phyloP scores from a whole-genome alignment of 2,113 vertebrate species.

The Alaudala cheleensis region DNA sequence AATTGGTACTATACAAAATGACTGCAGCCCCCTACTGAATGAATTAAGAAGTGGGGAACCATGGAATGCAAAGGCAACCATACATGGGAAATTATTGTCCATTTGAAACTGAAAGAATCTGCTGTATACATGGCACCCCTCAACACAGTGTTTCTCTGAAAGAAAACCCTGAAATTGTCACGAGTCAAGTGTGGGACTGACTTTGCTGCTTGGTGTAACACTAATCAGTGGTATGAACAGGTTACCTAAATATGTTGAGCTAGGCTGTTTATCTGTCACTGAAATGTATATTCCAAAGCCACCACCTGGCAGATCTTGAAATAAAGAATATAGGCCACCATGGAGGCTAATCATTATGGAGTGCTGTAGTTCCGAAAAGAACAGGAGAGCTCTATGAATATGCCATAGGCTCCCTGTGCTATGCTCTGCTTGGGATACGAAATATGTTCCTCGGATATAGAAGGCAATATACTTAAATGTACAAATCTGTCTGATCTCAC shows the following conservation, averaged over 20 bases:
- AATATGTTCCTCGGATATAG: not conserved
- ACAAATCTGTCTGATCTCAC: not conserved
- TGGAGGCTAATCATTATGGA: not conserved
- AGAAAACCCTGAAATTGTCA: not conserved
- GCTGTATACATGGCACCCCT: not conserved
- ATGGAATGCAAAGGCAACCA: accelerated
- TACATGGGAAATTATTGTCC: not conserved
- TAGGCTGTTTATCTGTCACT: not conserved
- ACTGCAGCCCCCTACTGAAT: not conserved
- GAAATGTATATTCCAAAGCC: not conserved
- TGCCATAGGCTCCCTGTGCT: not conserved
- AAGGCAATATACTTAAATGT: not conserved
- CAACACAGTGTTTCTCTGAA: not conserved
- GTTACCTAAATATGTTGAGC: not conserved
- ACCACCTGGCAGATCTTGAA: not conserved
- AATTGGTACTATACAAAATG: not conserved
- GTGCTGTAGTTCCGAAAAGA: not conserved
- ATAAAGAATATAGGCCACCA: not conserved
- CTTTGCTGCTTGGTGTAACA: not conserved
- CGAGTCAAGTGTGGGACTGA: not conserved
- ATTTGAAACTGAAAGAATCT: not conserved
- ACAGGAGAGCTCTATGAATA: not conserved
- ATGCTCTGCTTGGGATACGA: not conserved
- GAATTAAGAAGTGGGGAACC: not conserved
- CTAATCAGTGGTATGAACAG: not conserved